Conservation (phyloP, 2,888 invertebrate genomes). For the Shargacucullia verbasci region DNA sequence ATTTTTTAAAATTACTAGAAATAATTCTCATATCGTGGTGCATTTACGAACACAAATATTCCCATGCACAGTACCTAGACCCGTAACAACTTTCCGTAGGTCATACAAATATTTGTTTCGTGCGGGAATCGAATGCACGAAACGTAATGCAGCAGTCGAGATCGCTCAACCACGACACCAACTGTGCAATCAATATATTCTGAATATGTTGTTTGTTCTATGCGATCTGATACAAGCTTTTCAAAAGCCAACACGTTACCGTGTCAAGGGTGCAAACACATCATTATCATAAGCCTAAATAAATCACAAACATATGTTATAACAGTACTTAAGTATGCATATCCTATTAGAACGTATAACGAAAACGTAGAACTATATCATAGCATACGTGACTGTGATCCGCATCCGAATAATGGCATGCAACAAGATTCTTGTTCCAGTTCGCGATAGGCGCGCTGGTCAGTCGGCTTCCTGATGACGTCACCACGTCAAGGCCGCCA, state of each 20-base stretch:
- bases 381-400: conserved; percentile 16
- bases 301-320: conserved; percentile 6
- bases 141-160: too few species aligned
- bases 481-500: conserved; percentile 66
- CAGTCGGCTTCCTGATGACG: conserved; percentile 73
- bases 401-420: conserved; percentile 26
- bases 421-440: conserved; percentile 59
- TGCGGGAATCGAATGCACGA: too few species aligned
- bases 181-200: too few species aligned
- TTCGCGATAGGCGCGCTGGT: conserved; percentile 66
- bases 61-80: too few species aligned
- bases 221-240: too few species aligned
- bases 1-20: too few species aligned
- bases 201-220: too few species aligned
- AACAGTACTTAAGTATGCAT: conserved; percentile 4
- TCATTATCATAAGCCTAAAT: not conserved
- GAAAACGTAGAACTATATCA: conserved; percentile 20
- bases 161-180: too few species aligned
- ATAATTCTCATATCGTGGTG: too few species aligned
- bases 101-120: too few species aligned
- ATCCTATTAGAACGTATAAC: conserved; percentile 4
- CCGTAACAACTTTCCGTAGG: too few species aligned
- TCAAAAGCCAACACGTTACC: not conserved
- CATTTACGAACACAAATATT: too few species aligned
- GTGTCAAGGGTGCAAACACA: conserved; percentile 4